Evolutionary conservation across 2,113 vertebrate species (phyloP).

Genomic region (Hippolais icterina): DNA sequence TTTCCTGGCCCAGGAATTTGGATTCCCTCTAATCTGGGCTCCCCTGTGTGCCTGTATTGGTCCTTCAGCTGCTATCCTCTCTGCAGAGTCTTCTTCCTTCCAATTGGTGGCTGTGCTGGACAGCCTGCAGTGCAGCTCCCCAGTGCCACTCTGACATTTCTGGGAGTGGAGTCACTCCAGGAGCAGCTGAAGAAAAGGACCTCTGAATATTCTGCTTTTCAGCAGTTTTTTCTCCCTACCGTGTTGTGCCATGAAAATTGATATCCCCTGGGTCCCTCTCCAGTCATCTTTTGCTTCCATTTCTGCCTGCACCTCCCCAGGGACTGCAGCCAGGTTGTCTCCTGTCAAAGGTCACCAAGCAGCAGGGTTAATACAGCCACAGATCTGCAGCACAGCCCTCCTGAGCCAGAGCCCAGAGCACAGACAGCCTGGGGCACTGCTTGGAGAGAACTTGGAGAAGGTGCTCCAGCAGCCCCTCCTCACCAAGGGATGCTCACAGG

Average conservation of each 20-base stretch:
- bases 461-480: neutral
- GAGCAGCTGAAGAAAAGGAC: neutral
- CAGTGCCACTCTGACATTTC: neutral
- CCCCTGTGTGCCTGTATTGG: neutral
- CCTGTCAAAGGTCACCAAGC: neutral
- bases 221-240: neutral
- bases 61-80: neutral
- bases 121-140: neutral
- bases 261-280: neutral
- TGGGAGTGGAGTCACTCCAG: neutral
- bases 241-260: neutral
- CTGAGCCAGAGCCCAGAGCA: neutral
- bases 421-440: neutral
- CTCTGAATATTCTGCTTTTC: neutral
- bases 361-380: neutral
- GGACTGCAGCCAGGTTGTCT: neutral
- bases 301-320: neutral
- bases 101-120: fast-evolving
- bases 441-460: neutral
- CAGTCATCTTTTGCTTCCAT: neutral
- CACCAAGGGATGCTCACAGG: neutral
- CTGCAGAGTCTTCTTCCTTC: neutral
- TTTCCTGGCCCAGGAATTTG: neutral
- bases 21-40: neutral
- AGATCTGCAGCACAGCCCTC: neutral